Conservation (phyloP, 2,888 invertebrate species). For the Epistrophella euchroma region DNA sequence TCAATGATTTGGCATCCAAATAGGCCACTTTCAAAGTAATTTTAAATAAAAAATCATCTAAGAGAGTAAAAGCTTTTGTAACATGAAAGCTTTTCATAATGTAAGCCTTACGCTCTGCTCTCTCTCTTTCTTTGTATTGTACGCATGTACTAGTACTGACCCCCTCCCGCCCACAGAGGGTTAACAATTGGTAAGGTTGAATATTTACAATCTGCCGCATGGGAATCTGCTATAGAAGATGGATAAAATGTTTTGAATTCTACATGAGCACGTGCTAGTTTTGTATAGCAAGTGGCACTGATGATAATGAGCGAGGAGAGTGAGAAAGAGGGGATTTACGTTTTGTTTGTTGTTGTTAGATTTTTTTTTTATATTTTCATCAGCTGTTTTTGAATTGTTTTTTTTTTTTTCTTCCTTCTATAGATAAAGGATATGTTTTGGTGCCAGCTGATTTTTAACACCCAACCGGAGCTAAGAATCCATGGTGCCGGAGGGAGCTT, state of each 20-base stretch:
- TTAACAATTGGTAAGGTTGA: neutral
- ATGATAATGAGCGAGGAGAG: slow-evolving; percentile 20
- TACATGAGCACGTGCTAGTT: slow-evolving; percentile 70
- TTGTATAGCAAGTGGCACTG: slow-evolving; percentile 17
- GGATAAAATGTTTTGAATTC: slow-evolving; percentile 65
- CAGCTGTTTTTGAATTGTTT: slow-evolving; percentile 53
- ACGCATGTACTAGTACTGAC: slow-evolving; percentile 65
- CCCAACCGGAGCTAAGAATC: slow-evolving; percentile 40
- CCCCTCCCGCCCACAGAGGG: neutral
- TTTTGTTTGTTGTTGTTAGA: slow-evolving; percentile 23
- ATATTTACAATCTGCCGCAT: slow-evolving; percentile 59
- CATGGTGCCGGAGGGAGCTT: slow-evolving; percentile 53
- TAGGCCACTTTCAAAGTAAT: slow-evolving; percentile 25
- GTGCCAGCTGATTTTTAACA: slow-evolving; percentile 72
- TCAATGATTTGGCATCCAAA: slow-evolving; percentile 21
- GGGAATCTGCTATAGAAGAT: slow-evolving; percentile 39
- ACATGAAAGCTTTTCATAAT: neutral
- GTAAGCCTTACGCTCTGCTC: slow-evolving; percentile 19
- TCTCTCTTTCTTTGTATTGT: neutral
- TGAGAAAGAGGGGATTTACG: neutral
- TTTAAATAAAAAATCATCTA: slow-evolving; percentile 4
- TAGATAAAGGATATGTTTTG: slow-evolving; percentile 37
- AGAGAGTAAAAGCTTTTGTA: slow-evolving; percentile 34
- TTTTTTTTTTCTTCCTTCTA: neutral
- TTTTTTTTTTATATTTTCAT: slow-evolving; percentile 35